Percentiles rank a stretch among this genome's conserved stretches.
Conservation (phyloP, 2,797 vertebrate genomes). For the Sebastes jordani region DNA sequence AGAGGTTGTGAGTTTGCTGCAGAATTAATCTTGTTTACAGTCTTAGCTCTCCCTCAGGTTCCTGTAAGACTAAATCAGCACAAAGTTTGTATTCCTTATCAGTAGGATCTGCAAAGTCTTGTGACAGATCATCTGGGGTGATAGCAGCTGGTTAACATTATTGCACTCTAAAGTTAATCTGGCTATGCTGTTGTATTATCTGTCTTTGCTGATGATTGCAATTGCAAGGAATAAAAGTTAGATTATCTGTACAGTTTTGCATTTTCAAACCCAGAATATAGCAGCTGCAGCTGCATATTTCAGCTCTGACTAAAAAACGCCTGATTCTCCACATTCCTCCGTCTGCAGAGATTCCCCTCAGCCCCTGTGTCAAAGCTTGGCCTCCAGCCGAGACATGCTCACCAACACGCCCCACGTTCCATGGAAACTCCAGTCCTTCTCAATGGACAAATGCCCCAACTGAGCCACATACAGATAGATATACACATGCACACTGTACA, state of each 20-base stretch:
- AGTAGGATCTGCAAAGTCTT: constrained; percentile 8
- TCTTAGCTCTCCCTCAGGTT: background rate
- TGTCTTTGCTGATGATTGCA: background rate
- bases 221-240: background rate
- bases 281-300: constrained; percentile 21
- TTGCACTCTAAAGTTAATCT: background rate
- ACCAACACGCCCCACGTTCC: constrained; percentile 53
- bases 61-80: background rate
- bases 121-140: constrained; percentile 17
- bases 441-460: constrained; percentile 63
- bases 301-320: constrained; percentile 34
- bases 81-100: background rate
- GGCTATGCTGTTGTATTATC: background rate
- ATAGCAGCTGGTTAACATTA: background rate
- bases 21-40: constrained; percentile 23
- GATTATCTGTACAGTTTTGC: background rate
- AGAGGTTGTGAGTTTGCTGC: background rate
- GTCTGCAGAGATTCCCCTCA: constrained; percentile 67
- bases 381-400: constrained; percentile 62
- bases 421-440: constrained; percentile 72
- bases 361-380: constrained; percentile 69
- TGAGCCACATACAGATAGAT: constrained; percentile 52
- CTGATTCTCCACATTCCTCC: constrained; percentile 58
- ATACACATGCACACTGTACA: constrained; percentile 36
- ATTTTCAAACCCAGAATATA: background rate